Evolutionary conservation across 2,888 invertebrate species (phyloP).

Genomic region (Clusia tigrina): DNA sequence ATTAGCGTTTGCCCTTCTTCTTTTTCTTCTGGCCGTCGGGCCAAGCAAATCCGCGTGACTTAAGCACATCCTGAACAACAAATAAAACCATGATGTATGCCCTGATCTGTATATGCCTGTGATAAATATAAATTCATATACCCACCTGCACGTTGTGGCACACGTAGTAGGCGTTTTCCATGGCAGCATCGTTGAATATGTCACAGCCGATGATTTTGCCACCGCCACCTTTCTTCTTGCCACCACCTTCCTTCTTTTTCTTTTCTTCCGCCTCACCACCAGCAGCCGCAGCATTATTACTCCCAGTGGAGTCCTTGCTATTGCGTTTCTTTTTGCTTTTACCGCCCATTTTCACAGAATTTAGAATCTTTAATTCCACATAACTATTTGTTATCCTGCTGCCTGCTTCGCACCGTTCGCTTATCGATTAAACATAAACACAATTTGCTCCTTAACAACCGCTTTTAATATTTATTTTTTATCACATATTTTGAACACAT

Average conservation of each 20-base stretch:
- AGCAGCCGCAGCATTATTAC: too few species aligned
- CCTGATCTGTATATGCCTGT: neutral
- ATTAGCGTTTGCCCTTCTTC: conserved; percentile 75
- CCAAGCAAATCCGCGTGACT: conserved; percentile 88
- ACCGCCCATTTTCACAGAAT: conserved; percentile 55
- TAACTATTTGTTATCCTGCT: neutral
- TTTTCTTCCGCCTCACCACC: conserved; percentile 58
- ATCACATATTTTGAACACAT: too few species aligned
- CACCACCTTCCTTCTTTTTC: conserved; percentile 66
- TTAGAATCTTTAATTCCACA: neutral
- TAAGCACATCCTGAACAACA: conserved; percentile 75
- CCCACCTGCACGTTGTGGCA: conserved; percentile 88
- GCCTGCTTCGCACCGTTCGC: neutral
- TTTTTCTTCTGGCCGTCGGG: conserved; percentile 88
- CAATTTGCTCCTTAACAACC: neutral
- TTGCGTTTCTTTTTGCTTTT: conserved; percentile 69
- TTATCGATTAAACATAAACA: neutral
- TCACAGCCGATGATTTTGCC: conserved; percentile 78
- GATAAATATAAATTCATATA: neutral
- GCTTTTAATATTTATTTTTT: too few species aligned
- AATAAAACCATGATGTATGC: conserved; percentile 1
- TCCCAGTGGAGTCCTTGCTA: conserved; percentile 65
- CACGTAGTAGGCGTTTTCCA: conserved; percentile 93
- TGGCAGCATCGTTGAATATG: conserved; percentile 87
- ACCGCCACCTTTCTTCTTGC: conserved; percentile 65